Conservation (phyloP, 2,113 vertebrate genomes). For the Amazona vittata region DNA sequence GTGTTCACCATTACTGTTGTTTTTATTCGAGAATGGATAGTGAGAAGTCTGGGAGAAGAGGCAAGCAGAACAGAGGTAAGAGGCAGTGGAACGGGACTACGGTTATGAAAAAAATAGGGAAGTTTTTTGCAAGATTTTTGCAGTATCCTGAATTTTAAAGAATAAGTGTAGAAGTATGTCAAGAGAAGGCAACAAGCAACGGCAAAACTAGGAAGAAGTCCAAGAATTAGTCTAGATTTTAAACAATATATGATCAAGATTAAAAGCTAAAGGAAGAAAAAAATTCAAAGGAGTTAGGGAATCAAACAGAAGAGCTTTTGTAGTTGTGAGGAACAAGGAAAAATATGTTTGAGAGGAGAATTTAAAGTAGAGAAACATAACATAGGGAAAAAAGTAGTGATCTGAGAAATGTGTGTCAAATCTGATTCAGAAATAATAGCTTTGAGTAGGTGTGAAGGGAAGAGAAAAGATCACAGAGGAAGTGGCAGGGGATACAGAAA, state of each 20-base stretch:
- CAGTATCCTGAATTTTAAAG: background rate
- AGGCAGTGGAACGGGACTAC: background rate
- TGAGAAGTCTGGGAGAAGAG: background rate
- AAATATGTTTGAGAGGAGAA: conserved; percentile 9
- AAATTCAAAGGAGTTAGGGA: background rate
- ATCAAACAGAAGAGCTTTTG: background rate
- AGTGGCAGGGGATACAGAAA: conserved; percentile 9
- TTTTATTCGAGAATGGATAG: background rate
- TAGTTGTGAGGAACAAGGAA: background rate
- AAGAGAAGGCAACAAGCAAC: background rate
- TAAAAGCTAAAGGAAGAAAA: background rate
- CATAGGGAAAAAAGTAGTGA: background rate
- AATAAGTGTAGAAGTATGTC: background rate
- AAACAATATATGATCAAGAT: background rate
- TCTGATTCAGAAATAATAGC: conserved; percentile 40
- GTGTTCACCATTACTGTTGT: background rate
- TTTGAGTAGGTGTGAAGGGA: conserved; percentile 44
- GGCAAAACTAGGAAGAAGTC: background rate
- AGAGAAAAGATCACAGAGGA: conserved; percentile 37
- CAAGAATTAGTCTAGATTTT: background rate
- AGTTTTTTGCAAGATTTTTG: background rate
- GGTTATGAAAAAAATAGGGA: background rate
- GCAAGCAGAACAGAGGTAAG: background rate
- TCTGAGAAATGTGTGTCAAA: conserved; percentile 39
- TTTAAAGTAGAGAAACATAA: background rate